Evolutionary conservation across 1,140 invertebrate species (phyloP), one percentile per base, ranked within the genome.

Genomic region (Megathymus violae): DNA sequence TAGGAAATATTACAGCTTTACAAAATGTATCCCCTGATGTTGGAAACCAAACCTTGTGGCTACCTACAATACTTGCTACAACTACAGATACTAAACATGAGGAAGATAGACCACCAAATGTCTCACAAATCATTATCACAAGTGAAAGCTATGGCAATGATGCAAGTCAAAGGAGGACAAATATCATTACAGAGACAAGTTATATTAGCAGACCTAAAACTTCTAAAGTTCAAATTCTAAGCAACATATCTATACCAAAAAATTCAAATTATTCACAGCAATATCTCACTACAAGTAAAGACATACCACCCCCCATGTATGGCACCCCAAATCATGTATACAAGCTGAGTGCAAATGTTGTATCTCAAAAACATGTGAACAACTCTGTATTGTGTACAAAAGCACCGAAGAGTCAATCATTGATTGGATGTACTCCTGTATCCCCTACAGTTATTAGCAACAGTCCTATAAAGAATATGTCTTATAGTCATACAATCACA

Each of bases 101-200:
- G 64, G 86, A 86, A 34, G 88, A 89, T 7, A 76, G 80, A 63
- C 62, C 78, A 27, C 82, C 82, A 62, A 75, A 81, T 59, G 78
- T 92, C n/a, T 91, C 91, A 63, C 89, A 91, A 66, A 87, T 91
- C 38, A 89, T 91, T 61, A 87, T 91, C n/a, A 87, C 87, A 47
- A 89, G 86, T 72, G 88, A 91, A 67, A 84, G 80, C 58, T 91
- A 89, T 71, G 75, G 83, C 0, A 87, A 80, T 78, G 83, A 89
- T 48, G 38, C 74, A 19, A 81, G 62, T 67, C 80, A 78, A 59
- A 71, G 80, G 58, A 80, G 88, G 71, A 76, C 78, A 19, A 89
- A 89, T 54, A 87, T 89, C 58, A 78, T 88, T n/a, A 80, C 81
- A 61, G 85, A 86, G 56, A 78, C 86, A 7, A 88, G 75, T 69